Conservation (phyloP, 1,140 invertebrate genomes). For the Scylla paramamosain region DNA sequence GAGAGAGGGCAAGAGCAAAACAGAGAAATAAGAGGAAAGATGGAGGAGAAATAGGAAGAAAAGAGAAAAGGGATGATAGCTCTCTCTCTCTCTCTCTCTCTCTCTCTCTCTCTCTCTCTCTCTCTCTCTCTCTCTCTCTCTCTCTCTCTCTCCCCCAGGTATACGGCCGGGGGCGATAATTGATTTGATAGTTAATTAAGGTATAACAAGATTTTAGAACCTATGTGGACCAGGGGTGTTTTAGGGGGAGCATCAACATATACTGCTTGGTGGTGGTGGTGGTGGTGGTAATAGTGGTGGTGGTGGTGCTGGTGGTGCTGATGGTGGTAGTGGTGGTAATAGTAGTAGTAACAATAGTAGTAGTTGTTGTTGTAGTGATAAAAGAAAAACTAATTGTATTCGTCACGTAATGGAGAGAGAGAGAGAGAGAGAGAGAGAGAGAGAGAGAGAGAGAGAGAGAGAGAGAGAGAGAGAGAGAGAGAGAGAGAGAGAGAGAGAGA, state of each 20-base stretch:
- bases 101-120: conserved; percentile 22
- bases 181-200: conserved; percentile 60
- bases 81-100: conserved; percentile 14
- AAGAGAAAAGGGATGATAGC: background rate
- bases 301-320: background rate
- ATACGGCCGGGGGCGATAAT: conserved; percentile 32
- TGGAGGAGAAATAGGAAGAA: background rate
- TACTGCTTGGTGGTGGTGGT: background rate
- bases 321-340: background rate
- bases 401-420: too few species aligned
- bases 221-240: background rate
- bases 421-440: too few species aligned
- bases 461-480: too few species aligned
- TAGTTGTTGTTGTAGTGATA: conserved; percentile 27
- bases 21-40: background rate
- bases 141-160: background rate
- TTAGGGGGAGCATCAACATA: too few species aligned
- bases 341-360: conserved; percentile 10
- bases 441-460: too few species aligned
- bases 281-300: background rate
- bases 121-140: background rate
- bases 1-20: background rate
- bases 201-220: conserved; percentile 55
- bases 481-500: too few species aligned
- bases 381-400: too few species aligned